Evolutionary conservation across 2,113 vertebrate species (phyloP).

Genomic region (Steatornis caripensis): DNA sequence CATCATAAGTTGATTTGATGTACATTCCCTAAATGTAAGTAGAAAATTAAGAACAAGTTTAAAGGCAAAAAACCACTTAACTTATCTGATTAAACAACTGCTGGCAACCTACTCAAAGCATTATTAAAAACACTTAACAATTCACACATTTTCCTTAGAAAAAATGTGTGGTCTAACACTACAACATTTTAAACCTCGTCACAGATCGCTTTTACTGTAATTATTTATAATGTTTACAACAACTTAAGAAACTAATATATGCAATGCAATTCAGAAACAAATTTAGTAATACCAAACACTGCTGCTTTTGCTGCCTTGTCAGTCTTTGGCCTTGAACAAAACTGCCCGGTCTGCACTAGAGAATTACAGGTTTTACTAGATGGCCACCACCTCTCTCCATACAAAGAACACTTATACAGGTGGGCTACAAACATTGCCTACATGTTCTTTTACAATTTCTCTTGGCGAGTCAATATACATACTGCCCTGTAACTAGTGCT

Average conservation of each 20-base stretch:
- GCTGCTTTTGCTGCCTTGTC: not conserved
- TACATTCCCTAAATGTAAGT: constrained; percentile 87
- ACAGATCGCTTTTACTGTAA: not conserved
- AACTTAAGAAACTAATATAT: not conserved
- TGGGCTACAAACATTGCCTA: not conserved
- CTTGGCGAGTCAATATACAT: not conserved
- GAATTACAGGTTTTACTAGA: not conserved
- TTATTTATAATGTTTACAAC: not conserved
- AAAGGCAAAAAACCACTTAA: not conserved
- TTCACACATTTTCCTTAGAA: not conserved
- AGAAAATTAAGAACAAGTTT: constrained; percentile 25
- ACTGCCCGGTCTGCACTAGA: not conserved
- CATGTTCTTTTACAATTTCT: not conserved
- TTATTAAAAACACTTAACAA: not conserved
- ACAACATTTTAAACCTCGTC: not conserved
- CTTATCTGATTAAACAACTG: not conserved
- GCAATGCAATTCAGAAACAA: not conserved
- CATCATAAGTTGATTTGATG: constrained; percentile 97
- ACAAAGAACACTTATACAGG: not conserved
- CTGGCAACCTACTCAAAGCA: not conserved
- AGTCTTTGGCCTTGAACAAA: not conserved
- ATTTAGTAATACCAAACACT: not conserved
- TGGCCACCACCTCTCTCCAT: not conserved
- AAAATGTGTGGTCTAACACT: not conserved
- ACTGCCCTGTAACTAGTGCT: not conserved